Conservation (phyloP, 2,113 vertebrate genomes). For the Paramisgurnus dabryanus region DNA sequence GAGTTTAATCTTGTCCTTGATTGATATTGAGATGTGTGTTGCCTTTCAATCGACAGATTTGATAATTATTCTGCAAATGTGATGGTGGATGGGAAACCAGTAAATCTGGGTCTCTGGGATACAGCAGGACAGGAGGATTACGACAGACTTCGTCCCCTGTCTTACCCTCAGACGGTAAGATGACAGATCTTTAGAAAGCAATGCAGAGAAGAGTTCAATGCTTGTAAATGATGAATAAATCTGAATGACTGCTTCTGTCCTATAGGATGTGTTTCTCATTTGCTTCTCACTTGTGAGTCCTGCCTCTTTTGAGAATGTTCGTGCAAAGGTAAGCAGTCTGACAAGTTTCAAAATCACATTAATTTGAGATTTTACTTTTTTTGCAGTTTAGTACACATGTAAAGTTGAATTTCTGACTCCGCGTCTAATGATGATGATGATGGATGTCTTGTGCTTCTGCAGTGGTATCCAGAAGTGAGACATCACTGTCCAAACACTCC, state of each 20-base stretch:
- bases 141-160: conserved; percentile 92
- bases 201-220: neutral
- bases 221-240: neutral
- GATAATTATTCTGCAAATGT: conserved; percentile 99
- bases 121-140: conserved; percentile 98
- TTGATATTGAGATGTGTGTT: neutral
- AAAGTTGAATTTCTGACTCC: neutral
- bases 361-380: neutral
- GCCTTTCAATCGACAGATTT: conserved; percentile 74
- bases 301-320: conserved; percentile 98
- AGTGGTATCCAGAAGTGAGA: conserved; percentile 98
- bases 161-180: conserved; percentile 94
- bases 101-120: conserved; percentile 96
- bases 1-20: neutral
- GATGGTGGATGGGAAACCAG: conserved; percentile 97
- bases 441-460: conserved; percentile 18
- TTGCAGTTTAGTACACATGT: neutral
- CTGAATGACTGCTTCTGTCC: conserved; percentile 54
- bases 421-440: neutral
- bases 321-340: conserved; percentile 85
- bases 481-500: conserved; percentile 97
- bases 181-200: neutral
- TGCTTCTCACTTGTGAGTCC: conserved; percentile 98
- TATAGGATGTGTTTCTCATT: conserved; percentile 95
- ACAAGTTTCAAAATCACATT: neutral